Percentiles rank a stretch among this genome's conserved stretches.
Conservation (phyloP, 2,797 vertebrate species). For the Alca torda region DNA sequence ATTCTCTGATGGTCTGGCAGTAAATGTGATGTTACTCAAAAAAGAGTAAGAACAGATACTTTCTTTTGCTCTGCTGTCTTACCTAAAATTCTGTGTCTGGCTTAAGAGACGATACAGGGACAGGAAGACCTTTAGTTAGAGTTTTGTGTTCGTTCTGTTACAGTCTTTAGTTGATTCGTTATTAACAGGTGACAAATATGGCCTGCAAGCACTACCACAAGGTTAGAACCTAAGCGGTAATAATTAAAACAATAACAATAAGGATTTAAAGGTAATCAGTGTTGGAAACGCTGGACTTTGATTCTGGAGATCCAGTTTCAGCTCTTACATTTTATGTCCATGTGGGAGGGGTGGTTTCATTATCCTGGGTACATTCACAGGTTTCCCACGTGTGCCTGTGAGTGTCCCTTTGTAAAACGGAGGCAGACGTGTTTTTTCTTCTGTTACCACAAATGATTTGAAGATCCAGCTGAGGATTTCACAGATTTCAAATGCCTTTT, state of each 20-base stretch:
- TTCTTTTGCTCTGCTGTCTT: not conserved
- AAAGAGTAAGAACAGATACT: not conserved
- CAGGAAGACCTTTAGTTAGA: not conserved
- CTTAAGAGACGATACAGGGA: not conserved
- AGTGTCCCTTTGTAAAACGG: not conserved
- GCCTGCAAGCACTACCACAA: not conserved
- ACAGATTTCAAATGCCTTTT: not conserved
- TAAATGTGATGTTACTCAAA: not conserved
- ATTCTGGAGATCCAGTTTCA: not conserved
- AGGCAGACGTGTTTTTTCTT: not conserved
- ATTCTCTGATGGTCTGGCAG: not conserved
- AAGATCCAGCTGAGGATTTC: not conserved
- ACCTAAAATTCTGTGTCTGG: not conserved
- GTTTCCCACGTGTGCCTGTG: not conserved
- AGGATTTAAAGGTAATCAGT: not conserved
- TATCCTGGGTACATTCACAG: fast-evolving
- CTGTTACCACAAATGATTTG: not conserved
- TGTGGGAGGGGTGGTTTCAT: not conserved
- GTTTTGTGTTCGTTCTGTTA: not conserved
- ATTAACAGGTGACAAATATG: not conserved
- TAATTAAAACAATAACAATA: not conserved
- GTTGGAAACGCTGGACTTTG: not conserved
- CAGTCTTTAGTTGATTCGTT: not conserved
- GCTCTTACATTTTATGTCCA: not conserved
- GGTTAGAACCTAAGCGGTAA: not conserved